Evolutionary conservation across 2,797 vertebrate species (phyloP).

Genomic region (Trachops cirrhosus): DNA sequence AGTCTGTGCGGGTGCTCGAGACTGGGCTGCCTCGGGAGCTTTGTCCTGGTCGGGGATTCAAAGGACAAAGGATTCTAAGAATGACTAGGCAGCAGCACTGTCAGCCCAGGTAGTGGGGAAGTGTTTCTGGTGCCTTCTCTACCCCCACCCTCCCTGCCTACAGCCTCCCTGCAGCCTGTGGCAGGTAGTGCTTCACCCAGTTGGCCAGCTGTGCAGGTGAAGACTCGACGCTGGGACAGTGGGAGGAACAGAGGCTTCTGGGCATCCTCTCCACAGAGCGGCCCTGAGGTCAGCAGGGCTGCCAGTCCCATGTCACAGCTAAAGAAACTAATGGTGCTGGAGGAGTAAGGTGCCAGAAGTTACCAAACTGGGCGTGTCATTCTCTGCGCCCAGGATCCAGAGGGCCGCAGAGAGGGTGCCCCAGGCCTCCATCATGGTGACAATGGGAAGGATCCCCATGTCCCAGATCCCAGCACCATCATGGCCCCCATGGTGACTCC

Average conservation of each 20-base stretch:
- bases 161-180: not conserved
- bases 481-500: not conserved
- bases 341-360: not conserved
- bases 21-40: too few species aligned
- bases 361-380: not conserved
- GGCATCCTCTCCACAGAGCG: not conserved
- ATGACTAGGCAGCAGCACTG: too few species aligned
- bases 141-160: too few species aligned
- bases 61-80: too few species aligned
- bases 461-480: not conserved
- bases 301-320: not conserved
- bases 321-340: not conserved
- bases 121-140: too few species aligned
- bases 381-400: too few species aligned
- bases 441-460: too few species aligned
- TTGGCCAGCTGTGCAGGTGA: not conserved
- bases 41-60: too few species aligned
- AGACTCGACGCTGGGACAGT: not conserved
- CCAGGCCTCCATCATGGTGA: too few species aligned
- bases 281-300: not conserved
- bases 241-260: not conserved
- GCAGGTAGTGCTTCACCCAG: not conserved
- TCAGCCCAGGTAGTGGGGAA: too few species aligned
- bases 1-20: not conserved
- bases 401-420: too few species aligned